Percentiles rank a stretch among this genome's conserved stretches.
Conservation (phyloP, 2,888 invertebrate genomes). For the Ecliptopera silaceata region DNA sequence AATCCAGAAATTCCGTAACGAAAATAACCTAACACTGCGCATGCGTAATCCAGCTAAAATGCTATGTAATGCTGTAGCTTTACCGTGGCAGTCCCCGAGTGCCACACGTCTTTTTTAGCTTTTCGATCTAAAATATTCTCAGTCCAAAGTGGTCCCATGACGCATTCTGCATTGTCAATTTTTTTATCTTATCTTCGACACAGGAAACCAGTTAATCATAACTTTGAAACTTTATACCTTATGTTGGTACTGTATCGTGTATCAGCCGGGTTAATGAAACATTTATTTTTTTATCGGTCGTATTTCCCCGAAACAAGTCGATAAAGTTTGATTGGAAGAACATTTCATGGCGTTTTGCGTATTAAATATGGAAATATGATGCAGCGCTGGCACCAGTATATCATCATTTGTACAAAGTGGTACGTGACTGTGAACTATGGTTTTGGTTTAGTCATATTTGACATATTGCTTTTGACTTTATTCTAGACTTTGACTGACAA, state of each 20-base stretch:
- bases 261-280: slow-evolving; percentile 30
- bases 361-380: slow-evolving; percentile 25
- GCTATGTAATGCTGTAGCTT: too few species aligned
- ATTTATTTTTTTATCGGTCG: slow-evolving; percentile 28
- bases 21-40: too few species aligned
- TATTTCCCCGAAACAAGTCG: slow-evolving; percentile 28
- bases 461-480: too few species aligned
- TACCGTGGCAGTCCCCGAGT: too few species aligned
- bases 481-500: too few species aligned
- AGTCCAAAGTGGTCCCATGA: background rate
- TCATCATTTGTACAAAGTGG: slow-evolving; percentile 23
- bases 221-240: slow-evolving; percentile 27
- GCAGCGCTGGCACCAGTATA: slow-evolving; percentile 21
- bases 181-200: slow-evolving; percentile 3
- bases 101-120: too few species aligned
- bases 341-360: slow-evolving; percentile 23
- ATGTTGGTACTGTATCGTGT: slow-evolving; percentile 20
- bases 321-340: slow-evolving; percentile 31
- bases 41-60: too few species aligned
- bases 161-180: background rate
- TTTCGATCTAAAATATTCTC: background rate
- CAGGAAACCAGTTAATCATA: slow-evolving; percentile 22
- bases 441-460: background rate
- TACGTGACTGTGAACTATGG: slow-evolving; percentile 12
- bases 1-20: too few species aligned